A percentile compares a stretch with the other conserved stretches of the same genome.
These are phyloP conservation scores for Oophaga pumilio DNA, from an alignment of 2,113 vertebrate genomes.

Conservation along the genomic window DNA sequence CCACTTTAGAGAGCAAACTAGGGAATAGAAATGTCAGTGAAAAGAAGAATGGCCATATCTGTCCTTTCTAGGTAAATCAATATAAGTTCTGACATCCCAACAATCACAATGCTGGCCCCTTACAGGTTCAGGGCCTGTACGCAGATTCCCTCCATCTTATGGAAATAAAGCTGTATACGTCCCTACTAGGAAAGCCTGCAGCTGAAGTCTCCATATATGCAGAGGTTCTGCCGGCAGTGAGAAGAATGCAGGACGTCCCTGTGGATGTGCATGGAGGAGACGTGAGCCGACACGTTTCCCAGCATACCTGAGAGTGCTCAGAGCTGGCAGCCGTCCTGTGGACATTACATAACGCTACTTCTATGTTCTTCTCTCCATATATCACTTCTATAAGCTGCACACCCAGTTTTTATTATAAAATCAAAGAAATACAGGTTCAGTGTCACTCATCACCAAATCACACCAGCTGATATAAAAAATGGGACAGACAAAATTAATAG, in stretches of 20 bases:
- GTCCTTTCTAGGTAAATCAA: too few species aligned
- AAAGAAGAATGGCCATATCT: too few species aligned
- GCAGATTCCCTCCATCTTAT: too few species aligned
- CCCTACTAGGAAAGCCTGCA: background rate
- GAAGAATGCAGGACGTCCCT: background rate
- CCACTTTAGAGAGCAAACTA: too few species aligned
- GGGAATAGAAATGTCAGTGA: too few species aligned
- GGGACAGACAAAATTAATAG: background rate
- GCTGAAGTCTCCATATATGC: background rate
- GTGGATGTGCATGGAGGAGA: background rate
- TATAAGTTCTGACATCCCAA: too few species aligned
- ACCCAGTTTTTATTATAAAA: background rate
- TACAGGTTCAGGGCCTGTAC: too few species aligned
- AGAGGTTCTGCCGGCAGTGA: background rate
- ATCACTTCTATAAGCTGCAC: background rate
- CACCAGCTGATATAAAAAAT: too few species aligned
- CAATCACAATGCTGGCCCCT: too few species aligned
- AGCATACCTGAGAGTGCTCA: background rate
- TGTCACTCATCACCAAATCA: background rate
- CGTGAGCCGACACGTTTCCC: background rate
- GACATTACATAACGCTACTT: background rate
- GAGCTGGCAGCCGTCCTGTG: background rate
- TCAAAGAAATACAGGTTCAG: background rate
- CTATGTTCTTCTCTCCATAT: background rate
- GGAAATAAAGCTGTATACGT: background rate